Evolutionary conservation across 1,140 invertebrate genomes (phyloP), one percentile per base, ranked within the genome.

Genomic region (Aphidius gifuensis): DNA sequence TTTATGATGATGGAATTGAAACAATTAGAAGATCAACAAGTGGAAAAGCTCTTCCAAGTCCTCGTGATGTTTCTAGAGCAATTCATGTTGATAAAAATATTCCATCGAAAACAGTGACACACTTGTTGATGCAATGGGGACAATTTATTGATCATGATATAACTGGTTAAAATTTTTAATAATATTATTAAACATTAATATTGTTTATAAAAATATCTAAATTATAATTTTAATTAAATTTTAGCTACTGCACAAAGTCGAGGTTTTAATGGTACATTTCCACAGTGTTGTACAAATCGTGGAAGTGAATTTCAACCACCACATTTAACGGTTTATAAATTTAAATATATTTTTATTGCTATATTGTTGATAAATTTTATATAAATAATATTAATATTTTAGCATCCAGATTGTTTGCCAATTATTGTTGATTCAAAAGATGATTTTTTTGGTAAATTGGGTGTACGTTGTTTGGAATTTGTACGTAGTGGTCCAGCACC

Each of bases 111-210:
- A 81, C 82, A 4, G 77, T 90, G 7, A 92, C 91, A 0, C 86
- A 92, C 48, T 87, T 94, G 85, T 79, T 92, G 9, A 92, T 92
- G 85, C 92, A 94, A 73, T 93, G 91, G 91, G 92, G 92, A 3
- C 91, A 93, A 73, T 88, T 93, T 65, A 70, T 93, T 39, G 91
- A 92, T 74, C 91, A 93, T 70, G 91, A 93, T 72, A 71, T 93
- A 16, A 91, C 90, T 5, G 88, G 89, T 45, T 84, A 86, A 8
- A 45, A 45, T 8, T 45, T 8, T 8, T 45, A 45, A 45, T 45
- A 45, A 45, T 45, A 45, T 21, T 49, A 55, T 16, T 55, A 54
- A 46, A 54, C 9, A 16, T 38, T 38, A 46, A 54, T 23, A 43
- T 47, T 38, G 60, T 58, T 44, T 40, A 53, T 60, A 53, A 53